Base-by-base conservation (phyloP, 2,113 vertebrate species). In the Tympanuchus pallidicinctus region DNA sequence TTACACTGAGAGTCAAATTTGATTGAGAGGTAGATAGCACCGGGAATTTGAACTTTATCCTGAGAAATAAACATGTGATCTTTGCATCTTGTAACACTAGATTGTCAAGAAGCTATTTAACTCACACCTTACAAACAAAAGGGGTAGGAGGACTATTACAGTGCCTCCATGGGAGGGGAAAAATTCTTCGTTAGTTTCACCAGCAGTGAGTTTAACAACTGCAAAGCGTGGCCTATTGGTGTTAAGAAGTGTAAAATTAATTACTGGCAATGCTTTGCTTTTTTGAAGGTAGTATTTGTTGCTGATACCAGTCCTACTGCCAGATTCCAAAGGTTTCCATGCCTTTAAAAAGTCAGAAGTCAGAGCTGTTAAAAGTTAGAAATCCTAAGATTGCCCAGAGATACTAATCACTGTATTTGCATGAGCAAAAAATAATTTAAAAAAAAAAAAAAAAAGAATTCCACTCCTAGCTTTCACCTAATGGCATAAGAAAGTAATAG, bases 11-110 rank as follows among this genome's bases (percentile, higher is more conserved):
- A 96, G 91, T 99, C 99, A 59, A 99, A 99, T 79, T 99, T 99
- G 84, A 99, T 94, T 1, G 99, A 99, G 96, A 99, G 98, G 97
- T 99, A 99, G 97, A 99, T 99, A 70, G 99, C 99, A n/a, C 99
- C 99, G 0, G 99, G 99, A 92, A 99, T 99, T 96, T 99, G 99
- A 89, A 99, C 99, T 97, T 99, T 99, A 93, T 99, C 99, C 99
- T 99, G 84, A 57, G 60, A 34, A 90, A 88, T 1, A 69, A 92
- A 86, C 36, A 78, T 13, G 64, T 3, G 0, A 83, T 25, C 34
- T 71, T 50, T 11, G 47, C 13, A 47, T 14, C 22, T 48, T 18
- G 32, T 7, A 47, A 57, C 16, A 5, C 36, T 24, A 0, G 0
- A 13, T 5, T 2, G 18, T 30, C 25, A 43, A 69, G 36, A 42